Evolutionary conservation across 2,888 invertebrate species (phyloP).

Genomic region (Trachelus stipa): DNA sequence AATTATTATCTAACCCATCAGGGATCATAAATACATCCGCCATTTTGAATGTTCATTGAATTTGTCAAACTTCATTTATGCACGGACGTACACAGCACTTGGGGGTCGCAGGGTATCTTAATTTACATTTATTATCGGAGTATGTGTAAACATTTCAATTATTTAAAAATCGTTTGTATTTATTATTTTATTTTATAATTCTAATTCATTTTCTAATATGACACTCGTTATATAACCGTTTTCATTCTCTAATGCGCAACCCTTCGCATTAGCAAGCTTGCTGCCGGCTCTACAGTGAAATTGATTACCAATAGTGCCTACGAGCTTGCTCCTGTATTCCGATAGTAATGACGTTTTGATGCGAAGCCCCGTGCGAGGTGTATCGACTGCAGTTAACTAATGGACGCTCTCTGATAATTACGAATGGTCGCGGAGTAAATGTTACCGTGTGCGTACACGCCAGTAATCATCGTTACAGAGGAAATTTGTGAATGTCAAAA

Average conservation of each 20-base stretch:
- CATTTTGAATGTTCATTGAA: conserved; percentile 49
- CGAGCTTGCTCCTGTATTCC: conserved; percentile 33
- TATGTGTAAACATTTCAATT: background rate
- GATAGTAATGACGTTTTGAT: conserved; percentile 66
- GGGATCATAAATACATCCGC: background rate
- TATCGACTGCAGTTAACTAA: conserved; percentile 66
- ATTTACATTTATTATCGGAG: background rate
- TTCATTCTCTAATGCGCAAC: conserved; percentile 48
- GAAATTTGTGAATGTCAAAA: conserved; percentile 22
- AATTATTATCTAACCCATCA: background rate
- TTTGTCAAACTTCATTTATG: conserved; percentile 51
- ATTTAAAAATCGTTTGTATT: background rate
- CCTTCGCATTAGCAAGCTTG: conserved; percentile 54
- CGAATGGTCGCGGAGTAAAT: conserved; percentile 60
- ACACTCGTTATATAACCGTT: background rate
- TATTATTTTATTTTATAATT: background rate
- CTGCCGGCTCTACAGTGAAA: conserved; percentile 52
- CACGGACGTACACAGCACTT: conserved; percentile 15
- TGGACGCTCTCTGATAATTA: conserved; percentile 66
- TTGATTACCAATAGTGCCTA: conserved; percentile 62
- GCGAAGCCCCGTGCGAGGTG: conserved; percentile 55
- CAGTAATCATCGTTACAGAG: conserved; percentile 62
- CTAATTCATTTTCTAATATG: background rate
- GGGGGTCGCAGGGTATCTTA: background rate
- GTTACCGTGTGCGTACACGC: conserved; percentile 52